Conservation (phyloP, 1,140 invertebrate genomes). For the Scaptomyza graminum region DNA sequence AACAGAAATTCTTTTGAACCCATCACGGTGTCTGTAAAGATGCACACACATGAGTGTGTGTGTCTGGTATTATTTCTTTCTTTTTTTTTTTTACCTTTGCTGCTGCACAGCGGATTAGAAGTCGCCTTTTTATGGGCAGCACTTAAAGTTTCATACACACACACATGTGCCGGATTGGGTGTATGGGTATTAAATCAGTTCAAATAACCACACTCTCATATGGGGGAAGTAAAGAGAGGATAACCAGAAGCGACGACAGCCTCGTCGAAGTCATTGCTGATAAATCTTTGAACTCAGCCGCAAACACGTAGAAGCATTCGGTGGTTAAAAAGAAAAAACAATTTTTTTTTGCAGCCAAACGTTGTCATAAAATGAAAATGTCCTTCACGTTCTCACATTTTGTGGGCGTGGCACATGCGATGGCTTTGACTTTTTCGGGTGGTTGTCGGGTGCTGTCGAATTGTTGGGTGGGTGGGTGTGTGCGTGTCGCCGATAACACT, state of each 20-base stretch:
- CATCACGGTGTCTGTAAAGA: not conserved
- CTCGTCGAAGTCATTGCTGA: slow-evolving; percentile 80
- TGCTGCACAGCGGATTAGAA: slow-evolving; percentile 60
- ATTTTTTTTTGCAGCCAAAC: slow-evolving; percentile 53
- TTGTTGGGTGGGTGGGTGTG: slow-evolving; percentile 23
- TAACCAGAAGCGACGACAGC: slow-evolving; percentile 62
- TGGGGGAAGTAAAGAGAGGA: not conserved
- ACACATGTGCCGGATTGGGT: slow-evolving; percentile 34
- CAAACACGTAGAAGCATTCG: slow-evolving; percentile 81
- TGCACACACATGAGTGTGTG: not conserved
- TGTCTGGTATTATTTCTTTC: slow-evolving; percentile 42
- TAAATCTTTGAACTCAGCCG: slow-evolving; percentile 81
- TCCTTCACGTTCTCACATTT: slow-evolving; percentile 75
- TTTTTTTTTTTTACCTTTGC: slow-evolving; percentile 44
- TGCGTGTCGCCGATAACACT: slow-evolving; percentile 79
- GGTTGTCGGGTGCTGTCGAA: not conserved
- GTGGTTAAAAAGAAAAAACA: slow-evolving; percentile 74
- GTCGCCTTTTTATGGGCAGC: slow-evolving; percentile 71
- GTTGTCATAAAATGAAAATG: slow-evolving; percentile 82
- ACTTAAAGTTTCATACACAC: slow-evolving; percentile 71
- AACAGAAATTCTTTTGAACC: slow-evolving; percentile 72
- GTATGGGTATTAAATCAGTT: slow-evolving; percentile 79
- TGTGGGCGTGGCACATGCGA: slow-evolving; percentile 38
- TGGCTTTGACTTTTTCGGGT: slow-evolving; percentile 42
- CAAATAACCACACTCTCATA: slow-evolving; percentile 65